Evolutionary conservation across 2,797 vertebrate species (phyloP), one percentile per base, ranked within the genome.

Genomic region (Peromyscus aztecus): DNA sequence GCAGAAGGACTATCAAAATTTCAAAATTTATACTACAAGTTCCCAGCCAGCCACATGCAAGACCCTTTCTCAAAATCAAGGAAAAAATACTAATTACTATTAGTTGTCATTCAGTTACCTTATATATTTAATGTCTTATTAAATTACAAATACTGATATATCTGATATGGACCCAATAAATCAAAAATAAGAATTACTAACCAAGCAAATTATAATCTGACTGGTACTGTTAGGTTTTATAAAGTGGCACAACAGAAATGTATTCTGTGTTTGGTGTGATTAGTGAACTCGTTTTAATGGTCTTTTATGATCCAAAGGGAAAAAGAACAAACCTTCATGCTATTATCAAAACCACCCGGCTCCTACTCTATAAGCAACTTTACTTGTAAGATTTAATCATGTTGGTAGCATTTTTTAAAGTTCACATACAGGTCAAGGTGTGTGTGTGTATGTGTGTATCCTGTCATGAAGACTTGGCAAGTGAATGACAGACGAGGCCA

Each of bases 351-450:
- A 73, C 24, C 78, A 85, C 10, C 90, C 11, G 89, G 14, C 55
- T 89, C 6, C 57, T 23, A 71, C 59, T 92, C 40, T 40, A 78
- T 19, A 63, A 85, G 43, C 59, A 94, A 88, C 87, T 82, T 52
- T 90, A 88, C 59, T 91, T 91, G 34, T 87, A 88, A 71, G 23
- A 40, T 17, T 71, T 88, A 96, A 23, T 92, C 95, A 34, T 92
- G 59, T 84, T 67, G 37, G 11, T 37, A 67, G 92, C 76, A 46
- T 73, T 19, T 40, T 67, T 69, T 55, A 40, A 83, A 76, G 21
- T 55, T 73, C 31, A 34, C 37, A 49, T 19, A 6, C 55, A 69
- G n/a, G 6, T 78, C 67, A 34, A 76, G 46, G 0, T 29, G 2
- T 27, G 34, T 86, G 4, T 59, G 80, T 37, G 13, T 69, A 10